Evolutionary conservation across 1,140 invertebrate genomes (phyloP).

Genomic region (Euura lappo): DNA sequence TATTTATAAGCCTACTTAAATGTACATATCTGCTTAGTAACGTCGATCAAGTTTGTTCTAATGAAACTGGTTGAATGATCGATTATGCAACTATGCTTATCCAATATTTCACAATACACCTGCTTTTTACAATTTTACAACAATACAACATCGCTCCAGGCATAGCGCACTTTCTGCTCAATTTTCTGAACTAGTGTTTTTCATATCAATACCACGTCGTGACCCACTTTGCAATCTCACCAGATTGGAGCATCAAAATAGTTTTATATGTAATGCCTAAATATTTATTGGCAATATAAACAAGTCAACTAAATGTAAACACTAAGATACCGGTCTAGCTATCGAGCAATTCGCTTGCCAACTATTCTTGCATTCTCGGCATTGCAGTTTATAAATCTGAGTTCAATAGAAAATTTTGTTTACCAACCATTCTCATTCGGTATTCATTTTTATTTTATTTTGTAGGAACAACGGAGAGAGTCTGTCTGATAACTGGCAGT

Average conservation of each 20-base stretch:
- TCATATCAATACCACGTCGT: background rate
- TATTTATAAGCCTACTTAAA: background rate
- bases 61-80: background rate
- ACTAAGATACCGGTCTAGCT: background rate
- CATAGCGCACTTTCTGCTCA: background rate
- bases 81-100: background rate
- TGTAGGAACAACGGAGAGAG: slow-evolving; percentile 93
- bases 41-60: background rate
- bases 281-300: background rate
- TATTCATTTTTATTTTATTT: slow-evolving; percentile 30
- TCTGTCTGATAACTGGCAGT: slow-evolving; percentile 95
- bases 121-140: background rate
- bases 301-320: background rate
- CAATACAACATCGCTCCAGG: background rate
- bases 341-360: background rate
- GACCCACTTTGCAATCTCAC: no score
- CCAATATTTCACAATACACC: background rate
- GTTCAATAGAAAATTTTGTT: no score
- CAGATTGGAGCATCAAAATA: no score
- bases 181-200: background rate
- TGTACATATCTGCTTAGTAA: background rate
- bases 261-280: background rate
- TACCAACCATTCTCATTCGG: background rate
- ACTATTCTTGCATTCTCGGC: background rate
- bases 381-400: no score